Percentiles rank a stretch among this genome's conserved stretches.
phyloP scores from a whole-genome alignment of 2,888 invertebrate species.

The Camponotus fellah region DNA sequence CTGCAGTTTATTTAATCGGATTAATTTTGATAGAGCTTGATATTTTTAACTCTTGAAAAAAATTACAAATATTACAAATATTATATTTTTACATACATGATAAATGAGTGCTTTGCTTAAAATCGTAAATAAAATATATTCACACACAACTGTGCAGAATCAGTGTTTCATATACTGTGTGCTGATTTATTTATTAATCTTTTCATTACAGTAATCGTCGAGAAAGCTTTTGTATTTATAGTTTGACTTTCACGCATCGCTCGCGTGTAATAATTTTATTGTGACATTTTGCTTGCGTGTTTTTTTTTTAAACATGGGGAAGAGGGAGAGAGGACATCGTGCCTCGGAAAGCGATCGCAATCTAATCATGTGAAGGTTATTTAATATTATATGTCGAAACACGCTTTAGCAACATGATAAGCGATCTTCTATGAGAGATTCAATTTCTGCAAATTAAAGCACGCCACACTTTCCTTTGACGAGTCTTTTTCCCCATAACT shows the following conservation, averaged over 20 bases:
- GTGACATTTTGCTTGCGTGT: constrained; percentile 63
- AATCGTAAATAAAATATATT: background rate
- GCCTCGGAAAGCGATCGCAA: constrained; percentile 55
- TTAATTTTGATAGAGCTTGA: background rate
- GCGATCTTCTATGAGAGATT: constrained; percentile 40
- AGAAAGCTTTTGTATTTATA: background rate
- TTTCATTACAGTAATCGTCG: constrained; percentile 15
- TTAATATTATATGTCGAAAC: constrained; percentile 67
- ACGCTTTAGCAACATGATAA: constrained; percentile 61
- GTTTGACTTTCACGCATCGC: background rate
- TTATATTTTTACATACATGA: background rate
- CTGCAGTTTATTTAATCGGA: background rate
- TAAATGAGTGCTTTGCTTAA: background rate
- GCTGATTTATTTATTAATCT: background rate
- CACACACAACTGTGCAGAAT: background rate
- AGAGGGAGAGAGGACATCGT: constrained; percentile 5
- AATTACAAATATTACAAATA: background rate
- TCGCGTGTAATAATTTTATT: constrained; percentile 59
- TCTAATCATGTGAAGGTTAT: constrained; percentile 66
- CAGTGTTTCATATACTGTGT: background rate
- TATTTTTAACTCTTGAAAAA: background rate
- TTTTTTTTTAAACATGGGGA: constrained; percentile 56
- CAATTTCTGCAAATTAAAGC: constrained; percentile 64
- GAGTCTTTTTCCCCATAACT: background rate
- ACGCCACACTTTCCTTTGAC: constrained; percentile 33